Conservation (phyloP, 2,888 invertebrate genomes). For the Drosophila nr. perissopoda region DNA sequence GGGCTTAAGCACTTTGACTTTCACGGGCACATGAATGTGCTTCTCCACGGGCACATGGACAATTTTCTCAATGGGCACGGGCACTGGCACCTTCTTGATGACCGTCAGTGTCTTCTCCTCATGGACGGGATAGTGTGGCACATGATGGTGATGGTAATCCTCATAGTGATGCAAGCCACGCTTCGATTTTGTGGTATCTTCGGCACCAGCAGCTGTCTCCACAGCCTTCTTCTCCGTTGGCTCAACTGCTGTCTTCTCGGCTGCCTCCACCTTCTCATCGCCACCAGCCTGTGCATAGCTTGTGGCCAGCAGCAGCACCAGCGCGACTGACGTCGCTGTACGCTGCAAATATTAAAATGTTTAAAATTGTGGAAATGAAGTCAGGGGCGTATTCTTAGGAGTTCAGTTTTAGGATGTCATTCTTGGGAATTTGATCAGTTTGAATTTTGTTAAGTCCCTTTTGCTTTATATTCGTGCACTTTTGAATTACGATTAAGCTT, state of each 20-base stretch:
- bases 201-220: constrained; percentile 85
- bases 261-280: constrained; percentile 86
- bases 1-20: constrained; percentile 89
- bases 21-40: constrained; percentile 87
- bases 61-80: constrained; percentile 89
- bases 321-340: constrained; percentile 85
- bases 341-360: constrained; percentile 65
- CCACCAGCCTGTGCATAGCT: constrained; percentile 84
- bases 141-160: constrained; percentile 83
- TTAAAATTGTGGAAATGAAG: neutral
- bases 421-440: neutral
- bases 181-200: constrained; percentile 90
- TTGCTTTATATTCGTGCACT: neutral
- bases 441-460: neutral
- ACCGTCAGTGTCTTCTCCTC: constrained; percentile 90
- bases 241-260: constrained; percentile 85
- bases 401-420: neutral
- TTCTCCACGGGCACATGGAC: constrained; percentile 88
- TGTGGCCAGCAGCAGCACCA: constrained; percentile 87
- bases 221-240: constrained; percentile 74
- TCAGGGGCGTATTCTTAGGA: neutral
- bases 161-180: constrained; percentile 88
- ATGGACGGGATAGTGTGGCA: constrained; percentile 82
- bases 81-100: constrained; percentile 90
- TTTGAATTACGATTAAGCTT: neutral